Evolutionary conservation across 1,140 invertebrate genomes (phyloP), one percentile per base, ranked within the genome.

Genomic region (Babylonia areolata): DNA sequence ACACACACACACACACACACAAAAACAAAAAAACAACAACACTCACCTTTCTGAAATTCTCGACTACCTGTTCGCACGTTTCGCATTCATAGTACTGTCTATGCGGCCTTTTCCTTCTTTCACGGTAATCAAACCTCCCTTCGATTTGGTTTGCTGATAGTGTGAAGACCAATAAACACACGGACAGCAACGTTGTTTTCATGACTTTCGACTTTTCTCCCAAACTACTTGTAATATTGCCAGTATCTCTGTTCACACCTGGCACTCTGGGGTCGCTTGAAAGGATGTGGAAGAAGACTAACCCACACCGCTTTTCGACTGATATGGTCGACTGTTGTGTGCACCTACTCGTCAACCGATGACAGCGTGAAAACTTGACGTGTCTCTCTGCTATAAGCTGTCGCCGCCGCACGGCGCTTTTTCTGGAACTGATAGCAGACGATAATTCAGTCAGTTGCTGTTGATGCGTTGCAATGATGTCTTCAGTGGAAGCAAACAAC

Each of bases 321-420:
- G 46, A 20, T 51, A 51, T 6, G 46, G 9, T 20, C 20, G 20
- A 6, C 20, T 51, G 46, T 51, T 20, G 46, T 51, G n/a, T 20
- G 77, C 39, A 40, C 42, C 77, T 28, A 39, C 33, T 31, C 39
- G 31, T 33, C 40, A 54, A 28, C 15, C 15, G 28, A 64, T 23
- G 28, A 23, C 28, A 64, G 15, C 58, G 58, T 64, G 12, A 23
- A 64, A 64, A 12, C 58, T 51, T 64, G 12, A 40, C 75, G 75
- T 77, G 75, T 77, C 75, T 77, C 20, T 37, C 23, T 35, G 23
- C 75, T 28, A 77, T 77, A 64, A 64, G 58, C 58, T 64, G 75
- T 31, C 71, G 71, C 31, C 75, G 40, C 23, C 75, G 17, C 39
- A 40, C 17, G 20, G 0, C 75, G 37, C 0, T 40, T 39, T 40